Base-by-base conservation (phyloP, 2,797 vertebrate species). In the Nyctibius grandis region DNA sequence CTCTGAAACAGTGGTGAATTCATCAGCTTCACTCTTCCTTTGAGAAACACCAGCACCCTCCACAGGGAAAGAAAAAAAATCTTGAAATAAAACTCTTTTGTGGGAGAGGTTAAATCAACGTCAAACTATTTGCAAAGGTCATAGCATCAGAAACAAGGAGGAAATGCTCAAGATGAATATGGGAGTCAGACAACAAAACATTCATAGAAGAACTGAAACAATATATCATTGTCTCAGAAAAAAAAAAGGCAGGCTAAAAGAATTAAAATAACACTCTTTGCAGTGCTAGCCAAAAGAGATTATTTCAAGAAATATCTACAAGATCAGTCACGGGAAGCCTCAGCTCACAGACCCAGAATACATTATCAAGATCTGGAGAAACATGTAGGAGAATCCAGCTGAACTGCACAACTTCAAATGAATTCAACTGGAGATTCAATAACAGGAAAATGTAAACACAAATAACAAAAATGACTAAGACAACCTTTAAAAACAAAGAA, bases 361-460 rank as follows among this genome's bases (percentile, higher is more conserved):
- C 6, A 7, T 85, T 89, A 85, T 73, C 80, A 89, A 57, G 90
- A 82, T 87, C 54, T 86, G 74, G 76, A 93, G 59, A 88, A 88
- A 76, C 25, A 44, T 33, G 26, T 50, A 77, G 83, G 28, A 81
- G 11, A 92, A 69, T 78, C 40, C 69, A 61, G 54, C 17, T 2
- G 4, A 94, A 87, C 31, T 47, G 48, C 47, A 81, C 25, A 72
- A 57, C 54, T 79, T 93, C 80, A 73, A 69, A 54, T 63, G 6
- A 91, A 78, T 93, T 90, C 17, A 59, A 5, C 5, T 81, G 45
- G 50, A 93, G 73, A 76, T 81, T 72, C 65, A 93, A 20, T 59
- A 86, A 85, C n/a, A 91, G 42, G 54, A 56, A 94, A 84, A 93
- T 54, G 36, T 69, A 91, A 95, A 95, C 47, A 93, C n/a, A 82